Evolutionary conservation across 2,888 invertebrate species (phyloP).

Genomic region (Acanthoscelides obtectus): DNA sequence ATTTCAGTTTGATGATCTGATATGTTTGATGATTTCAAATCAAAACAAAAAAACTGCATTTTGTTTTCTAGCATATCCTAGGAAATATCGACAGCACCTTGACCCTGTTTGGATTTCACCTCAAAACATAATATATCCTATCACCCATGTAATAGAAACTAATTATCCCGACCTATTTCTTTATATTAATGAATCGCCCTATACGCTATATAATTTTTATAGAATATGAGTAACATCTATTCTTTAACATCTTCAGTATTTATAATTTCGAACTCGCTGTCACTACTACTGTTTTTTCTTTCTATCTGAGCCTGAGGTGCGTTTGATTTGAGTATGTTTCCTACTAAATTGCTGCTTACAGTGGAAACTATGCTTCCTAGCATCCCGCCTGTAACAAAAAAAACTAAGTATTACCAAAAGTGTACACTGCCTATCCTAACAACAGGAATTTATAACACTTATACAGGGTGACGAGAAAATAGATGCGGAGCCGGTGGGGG

Average conservation of each 20-base stretch:
- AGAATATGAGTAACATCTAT: background rate
- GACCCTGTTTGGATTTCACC: too few species aligned
- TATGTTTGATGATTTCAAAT: too few species aligned
- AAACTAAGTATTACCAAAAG: too few species aligned
- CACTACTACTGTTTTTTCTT: conserved; percentile 32
- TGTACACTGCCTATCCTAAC: too few species aligned
- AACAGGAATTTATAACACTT: too few species aligned
- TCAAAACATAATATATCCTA: too few species aligned
- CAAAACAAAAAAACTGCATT: too few species aligned
- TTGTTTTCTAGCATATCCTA: too few species aligned
- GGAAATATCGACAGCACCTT: too few species aligned
- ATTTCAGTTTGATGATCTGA: too few species aligned
- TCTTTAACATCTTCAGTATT: conserved; percentile 33
- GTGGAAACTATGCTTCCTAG: conserved; percentile 15
- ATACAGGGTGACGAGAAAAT: too few species aligned
- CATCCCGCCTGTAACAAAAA: background rate
- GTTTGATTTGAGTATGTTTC: conserved; percentile 21
- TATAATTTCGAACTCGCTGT: conserved; percentile 44
- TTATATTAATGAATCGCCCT: background rate
- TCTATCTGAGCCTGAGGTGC: conserved; percentile 10
- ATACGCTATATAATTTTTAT: background rate
- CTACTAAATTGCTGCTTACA: conserved; percentile 21
- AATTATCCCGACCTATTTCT: background rate
- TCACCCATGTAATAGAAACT: background rate
- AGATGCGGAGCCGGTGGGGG: too few species aligned